Conservation (phyloP, 35 echinoderm and acorn worm genomes). For the Ophioderma brevispina region DNA sequence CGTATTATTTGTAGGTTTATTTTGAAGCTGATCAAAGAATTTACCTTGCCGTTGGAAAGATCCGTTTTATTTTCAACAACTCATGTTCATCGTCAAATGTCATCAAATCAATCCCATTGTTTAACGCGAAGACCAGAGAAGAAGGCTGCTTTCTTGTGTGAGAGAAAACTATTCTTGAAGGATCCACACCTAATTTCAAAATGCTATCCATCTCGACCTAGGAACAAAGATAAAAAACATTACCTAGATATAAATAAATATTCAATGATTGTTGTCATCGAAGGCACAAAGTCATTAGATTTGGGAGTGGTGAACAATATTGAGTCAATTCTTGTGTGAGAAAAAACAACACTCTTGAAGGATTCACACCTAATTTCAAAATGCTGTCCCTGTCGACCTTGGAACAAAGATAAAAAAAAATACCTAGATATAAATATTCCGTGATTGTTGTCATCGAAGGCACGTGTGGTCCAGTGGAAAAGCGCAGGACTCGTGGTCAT, state of each 20-base stretch:
- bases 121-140: not conserved
- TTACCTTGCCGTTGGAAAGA: not conserved
- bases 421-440: too few species aligned
- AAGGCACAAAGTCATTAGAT: too few species aligned
- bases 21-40: too few species aligned
- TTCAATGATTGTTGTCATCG: too few species aligned
- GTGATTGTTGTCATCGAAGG: too few species aligned
- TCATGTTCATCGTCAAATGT: not conserved
- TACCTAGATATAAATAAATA: too few species aligned
- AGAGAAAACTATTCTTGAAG: not conserved
- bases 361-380: not conserved
- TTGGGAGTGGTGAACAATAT: too few species aligned
- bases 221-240: too few species aligned
- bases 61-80: not conserved
- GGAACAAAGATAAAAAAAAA: too few species aligned
- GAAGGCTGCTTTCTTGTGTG: not conserved
- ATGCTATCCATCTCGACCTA: not conserved
- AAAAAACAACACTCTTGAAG: not conserved
- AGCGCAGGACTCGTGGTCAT: too few species aligned
- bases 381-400: not conserved
- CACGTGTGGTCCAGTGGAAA: too few species aligned
- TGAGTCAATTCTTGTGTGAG: not conserved
- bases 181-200: not conserved
- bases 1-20: too few species aligned
- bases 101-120: not conserved